Evolutionary conservation across 2,888 invertebrate species (phyloP).

Genomic region (Oeneis ivallda): DNA sequence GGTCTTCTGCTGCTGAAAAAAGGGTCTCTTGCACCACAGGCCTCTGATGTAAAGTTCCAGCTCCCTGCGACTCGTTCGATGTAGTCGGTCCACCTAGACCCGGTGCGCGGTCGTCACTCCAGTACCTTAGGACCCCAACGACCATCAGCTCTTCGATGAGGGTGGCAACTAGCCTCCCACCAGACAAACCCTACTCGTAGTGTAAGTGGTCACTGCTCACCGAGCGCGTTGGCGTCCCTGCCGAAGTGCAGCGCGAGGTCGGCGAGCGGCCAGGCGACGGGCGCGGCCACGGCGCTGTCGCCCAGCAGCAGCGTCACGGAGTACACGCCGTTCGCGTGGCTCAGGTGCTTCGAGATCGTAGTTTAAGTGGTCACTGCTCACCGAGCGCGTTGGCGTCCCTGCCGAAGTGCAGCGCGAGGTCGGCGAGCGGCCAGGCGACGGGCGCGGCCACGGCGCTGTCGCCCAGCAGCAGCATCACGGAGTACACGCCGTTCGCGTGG

Average conservation of each 20-base stretch:
- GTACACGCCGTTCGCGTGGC: conserved; percentile 88
- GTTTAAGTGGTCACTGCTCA: too few species aligned
- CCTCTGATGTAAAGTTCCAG: too few species aligned
- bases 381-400: conserved; percentile 63
- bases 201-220: too few species aligned
- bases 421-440: conserved; percentile 92
- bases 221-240: conserved; percentile 60
- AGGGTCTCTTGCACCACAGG: too few species aligned
- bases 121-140: too few species aligned
- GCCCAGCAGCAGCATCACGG: conserved; percentile 92
- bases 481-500: conserved; percentile 88
- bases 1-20: too few species aligned
- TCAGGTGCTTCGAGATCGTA: conserved; percentile 91
- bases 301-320: conserved; percentile 93
- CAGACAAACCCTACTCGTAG: too few species aligned
- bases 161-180: too few species aligned
- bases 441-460: conserved; percentile 95
- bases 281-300: conserved; percentile 94
- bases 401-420: conserved; percentile 88
- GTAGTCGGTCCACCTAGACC: too few species aligned
- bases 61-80: too few species aligned
- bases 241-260: conserved; percentile 88
- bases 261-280: conserved; percentile 93
- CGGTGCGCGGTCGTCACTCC: too few species aligned
- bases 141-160: too few species aligned